Evolutionary conservation across 2,888 invertebrate genomes (phyloP).

Genomic region (Pelosia muscerda): DNA sequence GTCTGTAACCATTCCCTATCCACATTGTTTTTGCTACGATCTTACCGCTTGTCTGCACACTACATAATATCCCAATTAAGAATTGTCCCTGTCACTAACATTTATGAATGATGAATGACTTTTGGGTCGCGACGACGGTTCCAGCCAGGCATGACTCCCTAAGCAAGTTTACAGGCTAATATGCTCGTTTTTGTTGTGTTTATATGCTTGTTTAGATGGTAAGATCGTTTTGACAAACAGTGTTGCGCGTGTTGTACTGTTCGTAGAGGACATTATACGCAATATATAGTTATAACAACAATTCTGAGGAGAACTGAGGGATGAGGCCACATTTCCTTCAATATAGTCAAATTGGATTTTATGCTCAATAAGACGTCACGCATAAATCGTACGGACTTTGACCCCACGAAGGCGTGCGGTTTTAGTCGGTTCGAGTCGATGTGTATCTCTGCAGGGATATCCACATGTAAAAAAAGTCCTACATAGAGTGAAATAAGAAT

Average conservation of each 20-base stretch:
- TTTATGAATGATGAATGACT: background rate
- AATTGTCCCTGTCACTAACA: conserved; percentile 17
- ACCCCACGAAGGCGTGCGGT: too few species aligned
- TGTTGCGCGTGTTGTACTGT: background rate
- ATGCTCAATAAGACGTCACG: too few species aligned
- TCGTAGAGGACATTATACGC: too few species aligned
- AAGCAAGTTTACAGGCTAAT: background rate
- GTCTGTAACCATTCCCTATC: background rate
- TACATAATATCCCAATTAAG: conserved; percentile 4
- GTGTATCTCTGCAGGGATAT: too few species aligned
- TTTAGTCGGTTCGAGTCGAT: too few species aligned
- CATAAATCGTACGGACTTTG: too few species aligned
- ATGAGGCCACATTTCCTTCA: too few species aligned
- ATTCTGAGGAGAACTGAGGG: too few species aligned
- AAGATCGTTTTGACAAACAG: background rate
- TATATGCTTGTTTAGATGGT: conserved; percentile 5
- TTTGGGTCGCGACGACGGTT: background rate
- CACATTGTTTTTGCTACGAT: background rate
- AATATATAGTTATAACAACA: too few species aligned
- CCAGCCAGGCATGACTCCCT: conserved; percentile 4
- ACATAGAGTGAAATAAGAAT: background rate
- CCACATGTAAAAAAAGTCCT: too few species aligned
- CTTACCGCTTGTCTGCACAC: conserved; percentile 1
- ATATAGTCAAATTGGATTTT: too few species aligned
- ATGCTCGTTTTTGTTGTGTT: background rate